Conservation (phyloP, 2,113 vertebrate genomes). For the Oophaga pumilio region DNA sequence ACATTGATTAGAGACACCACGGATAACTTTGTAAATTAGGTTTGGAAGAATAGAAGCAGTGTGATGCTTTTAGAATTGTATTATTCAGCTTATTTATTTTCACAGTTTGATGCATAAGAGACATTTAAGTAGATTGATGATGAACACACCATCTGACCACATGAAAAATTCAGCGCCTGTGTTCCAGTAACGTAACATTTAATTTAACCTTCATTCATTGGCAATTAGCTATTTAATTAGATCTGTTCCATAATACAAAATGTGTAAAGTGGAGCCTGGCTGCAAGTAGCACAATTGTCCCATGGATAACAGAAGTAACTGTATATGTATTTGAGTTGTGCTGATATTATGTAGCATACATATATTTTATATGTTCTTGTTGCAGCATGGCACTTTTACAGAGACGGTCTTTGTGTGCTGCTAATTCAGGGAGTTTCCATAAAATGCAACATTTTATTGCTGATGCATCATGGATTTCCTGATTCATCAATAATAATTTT, state of each 20-base stretch:
- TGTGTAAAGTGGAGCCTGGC: not conserved
- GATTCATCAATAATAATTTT: no score
- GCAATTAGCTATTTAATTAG: not conserved
- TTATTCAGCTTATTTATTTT: slow-evolving; percentile 43
- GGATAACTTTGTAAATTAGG: slow-evolving; percentile 46
- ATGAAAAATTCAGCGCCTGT: not conserved
- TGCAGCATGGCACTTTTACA: no score
- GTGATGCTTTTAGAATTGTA: slow-evolving; percentile 30
- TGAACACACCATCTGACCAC: slow-evolving; percentile 13
- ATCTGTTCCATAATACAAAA: not conserved
- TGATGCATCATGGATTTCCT: no score
- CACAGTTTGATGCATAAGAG: slow-evolving; percentile 46
- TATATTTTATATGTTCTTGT: no score
- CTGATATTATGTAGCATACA: no score
- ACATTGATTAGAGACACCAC: slow-evolving; percentile 48
- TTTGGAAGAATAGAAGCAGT: slow-evolving; percentile 33
- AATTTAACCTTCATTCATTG: slow-evolving; percentile 14
- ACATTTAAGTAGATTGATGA: slow-evolving; percentile 42
- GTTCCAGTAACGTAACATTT: not conserved
- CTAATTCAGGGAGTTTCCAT: no score
- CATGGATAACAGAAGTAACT: not conserved
- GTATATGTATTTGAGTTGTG: not conserved
- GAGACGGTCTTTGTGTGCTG: no score
- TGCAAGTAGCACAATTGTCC: not conserved
- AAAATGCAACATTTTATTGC: no score